Percentiles rank a stretch among this genome's conserved stretches.
Evolutionary conservation across 2,113 vertebrate species (phyloP).

Genomic region (Sander lucioperca): DNA sequence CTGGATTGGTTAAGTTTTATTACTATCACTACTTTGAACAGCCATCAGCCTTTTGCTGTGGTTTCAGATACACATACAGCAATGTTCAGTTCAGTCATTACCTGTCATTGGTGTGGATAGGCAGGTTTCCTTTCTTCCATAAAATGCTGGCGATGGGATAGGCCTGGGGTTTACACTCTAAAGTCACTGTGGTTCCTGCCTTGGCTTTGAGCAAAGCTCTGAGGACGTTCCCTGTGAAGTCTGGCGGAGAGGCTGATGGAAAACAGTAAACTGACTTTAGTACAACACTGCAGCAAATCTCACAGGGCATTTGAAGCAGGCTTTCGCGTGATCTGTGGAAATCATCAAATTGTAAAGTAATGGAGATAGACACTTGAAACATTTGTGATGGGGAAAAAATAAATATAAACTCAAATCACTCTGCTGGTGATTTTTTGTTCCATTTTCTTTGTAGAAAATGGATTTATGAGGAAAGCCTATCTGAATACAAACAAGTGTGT

Average conservation of each 20-base stretch:
- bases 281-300: constrained; percentile 40
- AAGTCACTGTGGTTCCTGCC: constrained; percentile 88
- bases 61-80: neutral
- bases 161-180: constrained; percentile 93
- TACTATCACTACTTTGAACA: neutral
- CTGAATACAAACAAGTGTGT: neutral
- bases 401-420: neutral
- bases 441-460: neutral
- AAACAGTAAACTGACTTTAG: constrained; percentile 65
- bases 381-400: constrained; percentile 5
- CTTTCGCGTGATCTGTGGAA: constrained; percentile 36
- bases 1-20: neutral
- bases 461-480: neutral
- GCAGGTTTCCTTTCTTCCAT: constrained; percentile 91
- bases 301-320: constrained; percentile 34
- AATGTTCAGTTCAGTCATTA: constrained; percentile 58
- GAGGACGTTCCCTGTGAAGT: constrained; percentile 93
- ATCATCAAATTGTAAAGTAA: constrained; percentile 37
- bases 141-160: constrained; percentile 88
- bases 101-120: constrained; percentile 90
- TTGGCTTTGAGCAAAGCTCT: constrained; percentile 90
- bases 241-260: constrained; percentile 89
- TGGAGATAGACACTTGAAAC: constrained; percentile 30
- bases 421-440: neutral
- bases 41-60: neutral